Evolutionary conservation across 2,888 invertebrate species (phyloP).

Genomic region (Caenorhabditis doughertyi): DNA sequence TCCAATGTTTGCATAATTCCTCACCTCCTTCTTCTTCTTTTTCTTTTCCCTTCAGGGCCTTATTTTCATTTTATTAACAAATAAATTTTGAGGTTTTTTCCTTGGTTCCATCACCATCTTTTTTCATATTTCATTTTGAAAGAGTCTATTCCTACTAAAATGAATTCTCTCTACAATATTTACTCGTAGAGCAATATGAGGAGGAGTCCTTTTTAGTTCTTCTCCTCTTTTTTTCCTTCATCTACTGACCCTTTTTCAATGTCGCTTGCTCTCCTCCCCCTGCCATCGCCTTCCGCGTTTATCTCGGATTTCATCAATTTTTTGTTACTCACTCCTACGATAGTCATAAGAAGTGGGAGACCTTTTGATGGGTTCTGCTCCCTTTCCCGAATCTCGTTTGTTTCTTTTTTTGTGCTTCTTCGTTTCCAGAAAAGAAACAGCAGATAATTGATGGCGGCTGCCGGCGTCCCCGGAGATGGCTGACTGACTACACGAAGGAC

Average conservation of each 20-base stretch:
- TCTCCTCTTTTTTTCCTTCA: slow-evolving; percentile 13
- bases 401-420: slow-evolving; percentile 16
- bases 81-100: slow-evolving; percentile 25
- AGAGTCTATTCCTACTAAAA: background rate
- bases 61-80: slow-evolving; percentile 53
- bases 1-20: slow-evolving; percentile 16
- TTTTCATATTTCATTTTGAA: slow-evolving; percentile 50
- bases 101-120: background rate
- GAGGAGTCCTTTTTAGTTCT: slow-evolving; percentile 29
- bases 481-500: slow-evolving; percentile 48
- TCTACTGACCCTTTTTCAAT: background rate
- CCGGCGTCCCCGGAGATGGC: slow-evolving; percentile 61
- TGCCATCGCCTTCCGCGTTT: slow-evolving; percentile 49
- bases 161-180: slow-evolving; percentile 47
- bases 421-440: slow-evolving; percentile 36
- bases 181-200: slow-evolving; percentile 61
- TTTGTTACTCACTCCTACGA: slow-evolving; percentile 54
- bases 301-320: slow-evolving; percentile 66
- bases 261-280: slow-evolving; percentile 17
- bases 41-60: slow-evolving; percentile 22
- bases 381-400: slow-evolving; percentile 20
- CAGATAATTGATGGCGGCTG: slow-evolving; percentile 59
- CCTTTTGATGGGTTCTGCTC: slow-evolving; percentile 38
- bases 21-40: slow-evolving; percentile 3
- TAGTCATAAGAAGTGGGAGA: slow-evolving; percentile 43